Percentiles rank a stretch among this genome's conserved stretches.
phyloP scores from a whole-genome alignment of 2,888 invertebrate genomes.

The Sinohyriopsis cumingii region DNA sequence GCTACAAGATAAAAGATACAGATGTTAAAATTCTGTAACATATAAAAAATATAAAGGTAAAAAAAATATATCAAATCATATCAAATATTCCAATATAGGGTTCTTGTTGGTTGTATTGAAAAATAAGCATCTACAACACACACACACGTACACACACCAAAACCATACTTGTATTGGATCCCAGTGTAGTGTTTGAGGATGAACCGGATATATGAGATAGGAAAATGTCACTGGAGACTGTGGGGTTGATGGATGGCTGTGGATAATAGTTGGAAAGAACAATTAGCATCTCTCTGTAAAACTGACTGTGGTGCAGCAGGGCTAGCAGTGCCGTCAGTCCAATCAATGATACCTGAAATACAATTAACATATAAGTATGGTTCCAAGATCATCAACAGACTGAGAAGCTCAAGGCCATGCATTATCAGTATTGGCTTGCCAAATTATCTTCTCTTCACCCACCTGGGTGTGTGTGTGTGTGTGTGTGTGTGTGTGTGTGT shows the following conservation, averaged over 20 bases:
- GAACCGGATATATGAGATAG: slow-evolving; percentile 34
- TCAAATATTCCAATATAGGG: too few species aligned
- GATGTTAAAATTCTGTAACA: too few species aligned
- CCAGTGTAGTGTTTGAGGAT: slow-evolving; percentile 49
- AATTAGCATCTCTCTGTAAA: slow-evolving; percentile 61
- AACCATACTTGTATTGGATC: too few species aligned
- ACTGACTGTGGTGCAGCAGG: slow-evolving; percentile 66
- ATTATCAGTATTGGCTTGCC: neutral
- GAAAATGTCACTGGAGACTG: slow-evolving; percentile 33
- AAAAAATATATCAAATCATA: too few species aligned
- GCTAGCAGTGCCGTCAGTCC: slow-evolving; percentile 66
- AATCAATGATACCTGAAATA: slow-evolving; percentile 58
- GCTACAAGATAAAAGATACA: too few species aligned
- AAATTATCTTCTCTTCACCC: neutral
- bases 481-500: too few species aligned
- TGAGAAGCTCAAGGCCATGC: neutral
- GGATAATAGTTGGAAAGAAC: slow-evolving; percentile 62
- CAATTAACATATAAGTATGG: neutral
- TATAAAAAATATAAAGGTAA: too few species aligned
- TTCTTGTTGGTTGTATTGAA: too few species aligned
- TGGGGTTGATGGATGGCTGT: slow-evolving; percentile 61
- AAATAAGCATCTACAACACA: too few species aligned
- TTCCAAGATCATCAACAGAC: neutral
- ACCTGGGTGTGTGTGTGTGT: too few species aligned
- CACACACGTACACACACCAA: too few species aligned